These are phyloP conservation scores for Sinocyclocheilus anshuiensis DNA, from an alignment of 2,113 vertebrate genomes.

Conservation along the genomic window DNA sequence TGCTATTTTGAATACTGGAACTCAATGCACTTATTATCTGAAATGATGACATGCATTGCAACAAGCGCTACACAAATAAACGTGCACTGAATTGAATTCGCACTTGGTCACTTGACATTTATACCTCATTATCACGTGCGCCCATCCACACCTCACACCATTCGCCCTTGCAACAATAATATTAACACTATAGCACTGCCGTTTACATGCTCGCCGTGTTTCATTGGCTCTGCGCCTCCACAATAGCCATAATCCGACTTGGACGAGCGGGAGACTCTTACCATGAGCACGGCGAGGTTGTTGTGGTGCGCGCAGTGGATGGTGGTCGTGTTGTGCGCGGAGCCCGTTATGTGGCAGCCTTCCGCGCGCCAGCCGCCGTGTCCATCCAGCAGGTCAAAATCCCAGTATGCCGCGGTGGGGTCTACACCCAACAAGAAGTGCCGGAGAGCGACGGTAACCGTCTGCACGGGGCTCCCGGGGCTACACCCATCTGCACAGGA, in stretches of 20 bases:
- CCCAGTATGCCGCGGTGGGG: conserved; percentile 87
- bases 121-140: neutral
- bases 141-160: neutral
- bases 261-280: conserved; percentile 77
- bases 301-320: conserved; percentile 83
- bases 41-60: neutral
- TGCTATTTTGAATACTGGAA: neutral
- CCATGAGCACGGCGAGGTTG: conserved; percentile 97
- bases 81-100: neutral
- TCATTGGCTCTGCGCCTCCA: neutral
- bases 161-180: neutral
- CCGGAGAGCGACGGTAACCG: too few species aligned
- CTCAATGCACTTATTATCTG: neutral
- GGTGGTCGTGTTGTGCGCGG: conserved; percentile 82
- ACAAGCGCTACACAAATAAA: neutral
- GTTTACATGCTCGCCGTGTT: neutral
- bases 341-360: conserved; percentile 88
- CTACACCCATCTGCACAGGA: too few species aligned
- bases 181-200: neutral
- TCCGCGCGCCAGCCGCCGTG: conserved; percentile 93
- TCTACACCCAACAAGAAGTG: conserved; percentile 57
- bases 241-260: neutral
- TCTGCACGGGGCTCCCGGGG: too few species aligned
- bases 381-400: conserved; percentile 93
- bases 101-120: neutral